These are phyloP conservation scores for Catocala fraxini DNA, from an alignment of 2,888 invertebrate species.

Conservation along the genomic window DNA sequence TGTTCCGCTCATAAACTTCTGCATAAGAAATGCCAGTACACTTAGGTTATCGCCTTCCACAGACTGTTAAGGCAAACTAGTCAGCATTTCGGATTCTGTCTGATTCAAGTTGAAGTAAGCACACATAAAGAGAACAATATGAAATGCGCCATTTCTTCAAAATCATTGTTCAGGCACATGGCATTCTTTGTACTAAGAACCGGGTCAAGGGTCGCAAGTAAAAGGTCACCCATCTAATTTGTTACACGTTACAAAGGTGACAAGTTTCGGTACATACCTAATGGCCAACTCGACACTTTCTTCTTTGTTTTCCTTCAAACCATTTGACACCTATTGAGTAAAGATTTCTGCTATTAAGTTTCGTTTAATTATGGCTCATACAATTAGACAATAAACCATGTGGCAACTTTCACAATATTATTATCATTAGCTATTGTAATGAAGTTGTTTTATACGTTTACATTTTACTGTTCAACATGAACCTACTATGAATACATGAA, in stretches of 20 bases:
- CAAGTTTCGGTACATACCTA: not conserved
- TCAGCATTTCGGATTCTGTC: too few species aligned
- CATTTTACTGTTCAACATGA: too few species aligned
- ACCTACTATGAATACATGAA: too few species aligned
- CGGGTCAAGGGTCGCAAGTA: not conserved
- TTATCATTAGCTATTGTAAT: not conserved
- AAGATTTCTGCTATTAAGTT: not conserved
- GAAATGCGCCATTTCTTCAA: too few species aligned
- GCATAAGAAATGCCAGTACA: too few species aligned
- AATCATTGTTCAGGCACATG: not conserved
- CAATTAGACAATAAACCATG: not conserved
- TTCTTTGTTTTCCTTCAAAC: not conserved
- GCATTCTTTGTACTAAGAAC: not conserved
- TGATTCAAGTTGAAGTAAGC: too few species aligned
- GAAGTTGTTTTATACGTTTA: too few species aligned
- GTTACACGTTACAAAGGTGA: not conserved
- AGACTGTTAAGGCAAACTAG: too few species aligned
- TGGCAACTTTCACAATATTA: not conserved
- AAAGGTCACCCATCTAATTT: conserved; percentile 1
- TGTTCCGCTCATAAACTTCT: too few species aligned
- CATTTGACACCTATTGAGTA: not conserved
- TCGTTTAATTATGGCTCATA: not conserved
- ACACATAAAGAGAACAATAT: too few species aligned
- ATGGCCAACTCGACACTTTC: not conserved
- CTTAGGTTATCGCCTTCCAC: too few species aligned